Conservation (phyloP, 2,888 invertebrate genomes). For the Cantharis rufa region DNA sequence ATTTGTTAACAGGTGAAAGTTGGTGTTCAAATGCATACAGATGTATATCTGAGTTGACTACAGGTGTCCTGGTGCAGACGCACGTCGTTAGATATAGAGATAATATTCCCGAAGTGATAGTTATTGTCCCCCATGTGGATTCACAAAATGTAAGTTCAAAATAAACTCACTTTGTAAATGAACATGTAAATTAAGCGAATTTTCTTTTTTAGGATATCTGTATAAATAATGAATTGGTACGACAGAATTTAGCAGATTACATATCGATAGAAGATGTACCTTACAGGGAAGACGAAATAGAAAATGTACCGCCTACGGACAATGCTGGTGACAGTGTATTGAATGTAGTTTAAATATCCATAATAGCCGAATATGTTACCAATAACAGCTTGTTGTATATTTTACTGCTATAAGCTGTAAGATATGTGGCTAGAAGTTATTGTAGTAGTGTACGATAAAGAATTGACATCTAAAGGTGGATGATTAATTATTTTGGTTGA, state of each 20-base stretch:
- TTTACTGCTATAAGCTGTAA: background rate
- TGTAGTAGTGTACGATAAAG: background rate
- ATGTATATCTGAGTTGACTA: constrained; percentile 78
- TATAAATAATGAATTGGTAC: background rate
- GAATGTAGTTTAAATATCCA: background rate
- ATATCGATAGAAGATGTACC: background rate
- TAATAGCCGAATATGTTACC: background rate
- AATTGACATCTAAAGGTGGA: background rate
- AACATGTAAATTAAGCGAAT: background rate
- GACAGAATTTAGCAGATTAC: background rate
- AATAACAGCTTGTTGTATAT: background rate
- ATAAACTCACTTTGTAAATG: background rate
- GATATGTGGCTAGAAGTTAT: background rate
- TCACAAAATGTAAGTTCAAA: background rate
- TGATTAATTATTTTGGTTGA: background rate
- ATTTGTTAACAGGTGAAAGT: constrained; percentile 51
- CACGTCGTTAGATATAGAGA: constrained; percentile 85
- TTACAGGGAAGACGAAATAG: background rate
- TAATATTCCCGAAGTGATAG: constrained; percentile 7
- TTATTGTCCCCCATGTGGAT: background rate
- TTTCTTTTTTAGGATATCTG: background rate
- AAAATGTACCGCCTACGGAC: background rate
- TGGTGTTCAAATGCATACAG: constrained; percentile 81
- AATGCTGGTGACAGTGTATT: background rate
- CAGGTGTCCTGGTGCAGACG: constrained; percentile 80